phyloP scores from a whole-genome alignment of 2,797 vertebrate species.

The Scolopax rusticola region DNA sequence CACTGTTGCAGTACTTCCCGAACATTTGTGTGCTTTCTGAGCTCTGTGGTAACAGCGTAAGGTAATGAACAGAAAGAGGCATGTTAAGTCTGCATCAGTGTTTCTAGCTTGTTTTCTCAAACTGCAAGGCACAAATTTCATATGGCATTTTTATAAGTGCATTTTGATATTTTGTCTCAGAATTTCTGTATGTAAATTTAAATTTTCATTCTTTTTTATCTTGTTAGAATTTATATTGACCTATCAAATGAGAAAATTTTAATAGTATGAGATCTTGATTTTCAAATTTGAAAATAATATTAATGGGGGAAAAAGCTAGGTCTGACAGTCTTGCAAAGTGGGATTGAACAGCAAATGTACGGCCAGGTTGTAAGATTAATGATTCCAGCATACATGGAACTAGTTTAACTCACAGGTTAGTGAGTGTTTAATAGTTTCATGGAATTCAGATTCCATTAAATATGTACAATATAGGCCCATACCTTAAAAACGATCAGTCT shows the following conservation, averaged over 20 bases:
- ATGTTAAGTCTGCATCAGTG: fast-evolving
- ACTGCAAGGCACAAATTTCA: neutral
- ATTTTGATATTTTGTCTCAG: neutral
- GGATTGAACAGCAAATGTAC: neutral
- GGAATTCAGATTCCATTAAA: neutral
- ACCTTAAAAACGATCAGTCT: neutral
- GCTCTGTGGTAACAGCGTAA: neutral
- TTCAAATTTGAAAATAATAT: neutral
- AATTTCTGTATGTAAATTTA: neutral
- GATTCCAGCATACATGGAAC: neutral
- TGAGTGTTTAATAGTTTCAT: neutral
- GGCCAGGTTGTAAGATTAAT: neutral
- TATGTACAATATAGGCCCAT: neutral
- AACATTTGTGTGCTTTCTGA: neutral
- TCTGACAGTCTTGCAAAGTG: neutral
- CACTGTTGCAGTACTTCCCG: conserved; percentile 33
- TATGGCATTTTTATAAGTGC: neutral
- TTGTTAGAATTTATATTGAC: neutral
- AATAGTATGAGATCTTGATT: neutral
- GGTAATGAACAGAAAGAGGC: neutral
- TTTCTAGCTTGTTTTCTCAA: neutral
- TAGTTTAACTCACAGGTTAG: neutral
- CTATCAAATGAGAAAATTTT: neutral
- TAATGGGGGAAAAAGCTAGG: neutral
- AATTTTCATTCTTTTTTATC: neutral